Evolutionary conservation across 1,140 invertebrate species (phyloP).

Genomic region (Teleogryllus occipitalis): DNA sequence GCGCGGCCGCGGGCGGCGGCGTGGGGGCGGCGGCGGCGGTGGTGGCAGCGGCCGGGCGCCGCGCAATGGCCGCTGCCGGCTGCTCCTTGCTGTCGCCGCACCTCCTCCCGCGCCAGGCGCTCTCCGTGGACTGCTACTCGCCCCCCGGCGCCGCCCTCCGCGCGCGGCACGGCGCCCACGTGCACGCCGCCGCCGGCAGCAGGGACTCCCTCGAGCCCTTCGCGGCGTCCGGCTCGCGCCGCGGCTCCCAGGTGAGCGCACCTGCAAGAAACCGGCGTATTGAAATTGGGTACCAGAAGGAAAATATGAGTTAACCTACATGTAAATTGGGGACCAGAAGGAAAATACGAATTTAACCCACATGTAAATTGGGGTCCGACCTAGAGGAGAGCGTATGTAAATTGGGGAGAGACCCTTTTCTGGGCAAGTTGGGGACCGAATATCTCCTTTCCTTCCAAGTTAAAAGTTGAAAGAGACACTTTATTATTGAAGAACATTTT

Average conservation of each 20-base stretch:
- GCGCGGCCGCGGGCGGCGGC: not conserved
- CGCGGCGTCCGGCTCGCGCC: not conserved
- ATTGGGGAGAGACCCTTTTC: too few relatives aligned
- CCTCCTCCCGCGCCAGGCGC: slow-evolving; percentile 51
- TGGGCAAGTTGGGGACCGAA: too few relatives aligned
- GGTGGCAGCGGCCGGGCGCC: slow-evolving; percentile 33
- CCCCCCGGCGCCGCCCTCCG: slow-evolving; percentile 21
- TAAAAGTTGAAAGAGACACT: too few relatives aligned
- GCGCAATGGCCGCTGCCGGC: slow-evolving; percentile 26
- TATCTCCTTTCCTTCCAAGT: too few relatives aligned
- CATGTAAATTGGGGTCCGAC: too few relatives aligned
- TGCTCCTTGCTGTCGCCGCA: slow-evolving; percentile 48
- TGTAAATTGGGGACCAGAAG: too few relatives aligned
- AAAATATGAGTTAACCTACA: too few relatives aligned
- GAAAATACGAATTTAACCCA: too few relatives aligned
- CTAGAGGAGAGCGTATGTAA: too few relatives aligned
- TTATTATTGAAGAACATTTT: too few relatives aligned
- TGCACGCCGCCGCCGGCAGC: slow-evolving; percentile 29
- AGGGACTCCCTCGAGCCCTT: slow-evolving; percentile 20
- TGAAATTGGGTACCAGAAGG: too few relatives aligned
- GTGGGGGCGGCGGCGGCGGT: not conserved
- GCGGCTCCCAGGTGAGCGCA: not conserved
- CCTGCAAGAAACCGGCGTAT: too few relatives aligned
- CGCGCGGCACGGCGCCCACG: not conserved
- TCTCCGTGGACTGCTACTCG: slow-evolving; percentile 50